Evolutionary conservation across 2,888 invertebrate genomes (phyloP), one percentile per base, ranked within the genome.

Genomic region (Epirrhoe tristata): DNA sequence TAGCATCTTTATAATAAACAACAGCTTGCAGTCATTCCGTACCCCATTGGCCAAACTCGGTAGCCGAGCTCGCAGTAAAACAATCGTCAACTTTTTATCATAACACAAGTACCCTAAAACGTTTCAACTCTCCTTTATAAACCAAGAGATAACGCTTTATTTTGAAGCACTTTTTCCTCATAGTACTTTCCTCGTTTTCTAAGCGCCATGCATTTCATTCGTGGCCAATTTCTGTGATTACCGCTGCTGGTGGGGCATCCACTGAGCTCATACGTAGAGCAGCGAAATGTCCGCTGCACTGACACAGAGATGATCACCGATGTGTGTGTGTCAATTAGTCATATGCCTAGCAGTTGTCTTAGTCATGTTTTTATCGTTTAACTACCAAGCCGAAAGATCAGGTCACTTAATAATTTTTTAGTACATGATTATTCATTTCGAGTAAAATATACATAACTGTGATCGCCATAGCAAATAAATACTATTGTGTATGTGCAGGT

Each of bases 151-250:
- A 54, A 39, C 52, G 46, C 46, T 46, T 46, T 48, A 52, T 46
- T 52, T 31, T 58, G 34, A 16, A 48, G 6, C 10, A 46, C 17
- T 57, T 63, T 52, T 63, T 58, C 12, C 56, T 36, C 24, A 12
- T 50, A 55, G 34, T 17, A 50, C 8, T 62, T 24, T 48, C 39
- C 50, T 58, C 50, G 58, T 58, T 58, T 39, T 17, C n/a, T 51
- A 24, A 58, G 59, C 39, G 52, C 52, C 52, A 43, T 63, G 17
- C 52, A 63, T 43, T 63, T 58, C 51, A 52, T 56, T 63, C 43
- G 50, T 43, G 58, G 48, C 48, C 54, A 64, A 64, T 64, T 64
- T 58, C 58, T 58, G 36, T 50, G 54, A 58, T 64, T 54, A 58
- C 54, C 58, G 36, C 16, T 16, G 8, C 31, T 36, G 36, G 36